Evolutionary conservation across 2,113 vertebrate genomes (phyloP).

Genomic region (Benthochromis sp.): DNA sequence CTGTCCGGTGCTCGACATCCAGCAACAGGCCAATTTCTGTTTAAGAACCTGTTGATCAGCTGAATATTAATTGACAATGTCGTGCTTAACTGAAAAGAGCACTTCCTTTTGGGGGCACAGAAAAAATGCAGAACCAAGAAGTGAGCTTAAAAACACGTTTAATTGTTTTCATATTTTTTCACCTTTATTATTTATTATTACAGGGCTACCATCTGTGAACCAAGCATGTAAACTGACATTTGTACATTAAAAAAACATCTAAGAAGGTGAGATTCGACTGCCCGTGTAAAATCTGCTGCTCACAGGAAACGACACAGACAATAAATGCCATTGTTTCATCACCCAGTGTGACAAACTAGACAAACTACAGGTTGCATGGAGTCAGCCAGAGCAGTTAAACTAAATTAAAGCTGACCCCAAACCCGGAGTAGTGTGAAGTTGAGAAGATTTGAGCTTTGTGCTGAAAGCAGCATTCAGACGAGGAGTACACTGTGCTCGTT

Average conservation of each 20-base stretch:
- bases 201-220: not conserved
- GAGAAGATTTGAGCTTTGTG: not conserved
- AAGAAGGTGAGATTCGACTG: not conserved
- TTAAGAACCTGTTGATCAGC: not conserved
- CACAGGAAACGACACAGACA: not conserved
- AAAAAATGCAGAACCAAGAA: not conserved
- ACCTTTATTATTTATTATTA: not conserved
- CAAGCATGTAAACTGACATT: not conserved
- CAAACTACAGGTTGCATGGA: not conserved
- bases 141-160: not conserved
- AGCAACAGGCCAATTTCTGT: not conserved
- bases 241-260: not conserved
- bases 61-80: not conserved
- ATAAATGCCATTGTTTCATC: not conserved
- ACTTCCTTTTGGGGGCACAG: not conserved
- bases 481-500: not conserved
- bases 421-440: not conserved
- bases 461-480: not conserved
- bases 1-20: not conserved
- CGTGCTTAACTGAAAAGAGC: not conserved
- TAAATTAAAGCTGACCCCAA: not conserved
- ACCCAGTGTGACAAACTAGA: not conserved
- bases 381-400: not conserved
- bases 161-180: not conserved
- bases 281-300: not conserved